Evolutionary conservation across 1,140 invertebrate species (phyloP), one percentile per base, ranked within the genome.

Genomic region (Acromyrmex echinatior): DNA sequence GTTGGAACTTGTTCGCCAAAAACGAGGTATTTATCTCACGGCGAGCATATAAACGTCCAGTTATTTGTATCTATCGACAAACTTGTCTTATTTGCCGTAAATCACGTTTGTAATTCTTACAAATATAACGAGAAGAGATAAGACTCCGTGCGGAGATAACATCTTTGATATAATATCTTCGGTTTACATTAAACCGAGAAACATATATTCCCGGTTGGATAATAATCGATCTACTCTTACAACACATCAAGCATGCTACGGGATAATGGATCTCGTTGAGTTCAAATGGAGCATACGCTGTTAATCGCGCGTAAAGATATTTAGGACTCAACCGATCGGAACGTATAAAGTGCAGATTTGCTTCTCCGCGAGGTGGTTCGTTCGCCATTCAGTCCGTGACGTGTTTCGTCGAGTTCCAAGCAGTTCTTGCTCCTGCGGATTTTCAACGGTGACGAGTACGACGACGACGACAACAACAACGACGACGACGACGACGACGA

Each of bases 251-350:
- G n/a, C 56, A 28, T 21, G 56, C 71, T 14, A 21, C 39, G 35
- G 49, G 53, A 70, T 39, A 35, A 70, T 70, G n/a, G 35, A 80
- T 79, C 62, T 68, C 14, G 63, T 56, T 80, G 28, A 21, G 49
- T 39, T 62, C 3, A 62, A 76, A 84, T 62, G 56, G n/a, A 51
- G 56, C 73, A 76, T 74, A 62, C 16, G 58, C 56, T 63, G 58
- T 74, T 84, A 84, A 62, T 73, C 56, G 21, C 70, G 70, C 80
- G 80, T 73, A 74, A 63, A 84, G 14, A 76, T 84, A 84, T 84
- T 84, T 84, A 84, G 70, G 39, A 76, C 31, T 62, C 70, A 62
- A 28, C 25, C 56, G 56, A 51, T 74, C 80, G 80, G 80, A 84
- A 76, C 80, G 45, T 12, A 31, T 60, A 28, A 5, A 81, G 49